Evolutionary conservation across 2,797 vertebrate species (phyloP), one percentile per base, ranked within the genome.

Genomic region (Glossophaga mutica): DNA sequence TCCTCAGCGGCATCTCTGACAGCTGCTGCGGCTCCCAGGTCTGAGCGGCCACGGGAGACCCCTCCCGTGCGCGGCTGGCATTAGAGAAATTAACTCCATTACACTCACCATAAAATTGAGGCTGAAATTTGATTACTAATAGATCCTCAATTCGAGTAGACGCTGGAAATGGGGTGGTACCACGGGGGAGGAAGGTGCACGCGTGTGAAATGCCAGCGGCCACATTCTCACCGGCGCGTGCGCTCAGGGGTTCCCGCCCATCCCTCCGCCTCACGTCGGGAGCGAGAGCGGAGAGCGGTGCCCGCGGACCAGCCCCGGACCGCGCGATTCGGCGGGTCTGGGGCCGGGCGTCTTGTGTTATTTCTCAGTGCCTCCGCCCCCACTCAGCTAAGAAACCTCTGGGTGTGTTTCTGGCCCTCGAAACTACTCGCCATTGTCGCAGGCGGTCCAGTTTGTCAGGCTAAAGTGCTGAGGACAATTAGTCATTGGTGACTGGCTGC

Each of bases 41-140:
- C 98, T 98, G 95, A 34, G 67, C 84, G 90, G 98, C 97, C 98
- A 95, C 98, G 82, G 87, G 98, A 98, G 98, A 98, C 97, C 97
- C 97, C 97, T 98, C 98, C 98, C 96, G 83, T 96, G 98, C 98
- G 98, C 98, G 97, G 97, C 98, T 97, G 98, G 98, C 98, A 98
- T 98, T 98, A 98, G 97, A 98, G 98, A 98, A 98, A 99, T 99
- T 99, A 98, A 98, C 98, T 98, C 98, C 67, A 98, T 98, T 98
- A 98, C 98, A 98, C 98, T 98, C 98, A 98, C 98, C 98, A 98
- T 98, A 98, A 98, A 98, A 99, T 98, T 97, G 97, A 96, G 98
- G 98, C 98, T 98, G 98, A 98, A 98, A 99, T 99, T 98, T 98
- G 98, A 98, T 99, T 99, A 99, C 97, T 97, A 96, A 97, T 98